Conservation (phyloP, 2,888 invertebrate genomes). For the Pycnomerus fuliginosus region DNA sequence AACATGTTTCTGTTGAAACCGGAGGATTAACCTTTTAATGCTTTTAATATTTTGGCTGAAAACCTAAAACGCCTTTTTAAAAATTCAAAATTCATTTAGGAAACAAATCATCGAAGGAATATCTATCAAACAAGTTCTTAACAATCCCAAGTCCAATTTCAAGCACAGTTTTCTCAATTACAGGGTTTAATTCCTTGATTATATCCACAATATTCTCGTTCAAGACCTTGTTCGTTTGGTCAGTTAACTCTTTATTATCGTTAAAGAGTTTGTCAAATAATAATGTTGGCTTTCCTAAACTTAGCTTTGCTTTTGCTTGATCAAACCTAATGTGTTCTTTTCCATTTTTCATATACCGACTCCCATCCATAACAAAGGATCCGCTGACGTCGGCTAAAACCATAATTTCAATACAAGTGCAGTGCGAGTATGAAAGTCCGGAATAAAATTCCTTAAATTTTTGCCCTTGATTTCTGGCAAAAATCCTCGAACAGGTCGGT, state of each 20-base stretch:
- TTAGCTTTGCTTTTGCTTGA: conserved; percentile 62
- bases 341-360: conserved; percentile 54
- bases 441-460: too few relatives aligned
- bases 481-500: too few relatives aligned
- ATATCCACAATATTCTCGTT: conserved; percentile 71
- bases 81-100: conserved; percentile 28
- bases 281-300: conserved; percentile 61
- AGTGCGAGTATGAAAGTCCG: too few relatives aligned
- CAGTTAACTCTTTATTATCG: conserved; percentile 59
- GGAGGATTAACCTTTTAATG: too few relatives aligned
- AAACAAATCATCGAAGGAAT: conserved; percentile 55
- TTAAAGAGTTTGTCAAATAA: conserved; percentile 67
- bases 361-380: conserved; percentile 57
- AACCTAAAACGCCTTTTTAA: too few relatives aligned
- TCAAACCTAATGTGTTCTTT: conserved; percentile 60
- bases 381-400: conserved; percentile 63
- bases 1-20: too few relatives aligned
- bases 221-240: conserved; percentile 67
- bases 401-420: too few relatives aligned
- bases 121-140: conserved; percentile 57
- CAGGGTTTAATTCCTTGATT: conserved; percentile 64
- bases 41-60: too few relatives aligned
- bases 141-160: conserved; percentile 56
- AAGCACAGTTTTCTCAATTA: conserved; percentile 60
- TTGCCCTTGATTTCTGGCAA: too few relatives aligned